Base-by-base conservation (phyloP, 2,113 vertebrate species). In the Nestor notabilis region DNA sequence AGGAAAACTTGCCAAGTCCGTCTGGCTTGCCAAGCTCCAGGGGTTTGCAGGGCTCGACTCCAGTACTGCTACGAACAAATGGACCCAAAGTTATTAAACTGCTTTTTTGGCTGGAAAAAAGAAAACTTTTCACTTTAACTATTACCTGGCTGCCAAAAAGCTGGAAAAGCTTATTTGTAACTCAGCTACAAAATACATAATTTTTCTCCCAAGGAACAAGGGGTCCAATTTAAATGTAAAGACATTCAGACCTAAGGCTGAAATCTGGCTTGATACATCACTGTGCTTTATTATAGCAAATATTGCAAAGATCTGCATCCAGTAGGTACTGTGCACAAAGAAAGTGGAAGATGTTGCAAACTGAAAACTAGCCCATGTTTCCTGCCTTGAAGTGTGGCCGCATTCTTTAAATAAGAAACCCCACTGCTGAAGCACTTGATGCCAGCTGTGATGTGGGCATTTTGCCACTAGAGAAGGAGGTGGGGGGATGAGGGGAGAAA, bases 21-120 rank as follows among this genome's bases (percentile, higher is more conserved):
- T 39, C 55, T 63, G 18, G 50, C 91, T 87, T 97, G 98, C 98
- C 98, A 98, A 98, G 94, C 97, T 98, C 98, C 97, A 95, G 98
- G 97, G 96, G 98, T 97, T 96, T 95, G 76, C 24, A 93, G 85
- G 86, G 91, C 96, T 98, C 97, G 97, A 56, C 87, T 87, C 65
- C 46, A 94, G 88, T n/a, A 80, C 64, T 95, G 91, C 97, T 97
- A 97, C 10, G 95, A 97, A 95, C 90, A 98, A 98, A 98, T 74
- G 83, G 94, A 97, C 96, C 76, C 87, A 88, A 88, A 93, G 94
- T 95, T 97, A 98, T 97, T 97, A 98, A 98, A 98, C 52, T 7
- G 65, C 85, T 97, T 97, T 97, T 98, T 94, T 97, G 96, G 89
- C 93, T 96, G 89, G 94, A 96, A 98, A 95, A 89, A 89, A 66